A percentile compares a stretch with the other conserved stretches of the same genome.
phyloP scores from a whole-genome alignment of 2,797 vertebrate genomes.

The Yasuhikotakia modesta region DNA sequence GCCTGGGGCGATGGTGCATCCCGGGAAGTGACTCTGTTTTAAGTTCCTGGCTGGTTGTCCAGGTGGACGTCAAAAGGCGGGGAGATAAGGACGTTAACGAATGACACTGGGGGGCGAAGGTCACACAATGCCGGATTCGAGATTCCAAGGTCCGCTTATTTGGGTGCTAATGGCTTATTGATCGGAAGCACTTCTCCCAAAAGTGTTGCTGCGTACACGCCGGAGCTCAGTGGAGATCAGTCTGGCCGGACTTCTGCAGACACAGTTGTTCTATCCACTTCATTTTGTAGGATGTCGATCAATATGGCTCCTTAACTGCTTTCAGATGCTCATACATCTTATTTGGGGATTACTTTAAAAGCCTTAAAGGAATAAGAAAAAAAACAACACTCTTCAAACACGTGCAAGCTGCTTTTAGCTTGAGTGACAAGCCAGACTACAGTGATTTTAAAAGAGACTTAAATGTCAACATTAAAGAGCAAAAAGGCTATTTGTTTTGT shows the following conservation, averaged over 20 bases:
- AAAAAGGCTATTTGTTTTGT: not conserved
- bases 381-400: not conserved
- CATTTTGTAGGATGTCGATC: conserved; percentile 56
- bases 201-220: conserved; percentile 32
- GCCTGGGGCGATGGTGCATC: conserved; percentile 61
- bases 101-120: conserved; percentile 60
- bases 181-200: conserved; percentile 61
- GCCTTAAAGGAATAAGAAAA: conserved; percentile 23
- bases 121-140: conserved; percentile 49
- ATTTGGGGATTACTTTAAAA: conserved; percentile 28
- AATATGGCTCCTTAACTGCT: conserved; percentile 54
- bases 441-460: conserved; percentile 9
- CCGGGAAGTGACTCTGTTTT: conserved; percentile 40
- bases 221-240: conserved; percentile 39
- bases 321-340: conserved; percentile 26
- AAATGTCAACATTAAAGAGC: conserved; percentile 5
- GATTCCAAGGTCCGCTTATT: conserved; percentile 59
- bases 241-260: conserved; percentile 56
- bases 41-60: conserved; percentile 64
- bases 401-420: conserved; percentile 8
- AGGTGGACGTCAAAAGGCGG: conserved; percentile 53
- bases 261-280: conserved; percentile 68
- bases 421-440: not conserved
- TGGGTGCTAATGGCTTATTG: conserved; percentile 80
- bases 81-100: conserved; percentile 61